Evolutionary conservation across 37 sponge, comb jelly and placozoan species (phyloP), one percentile per base, ranked within the genome.

Genomic region (Crambe crambe): DNA sequence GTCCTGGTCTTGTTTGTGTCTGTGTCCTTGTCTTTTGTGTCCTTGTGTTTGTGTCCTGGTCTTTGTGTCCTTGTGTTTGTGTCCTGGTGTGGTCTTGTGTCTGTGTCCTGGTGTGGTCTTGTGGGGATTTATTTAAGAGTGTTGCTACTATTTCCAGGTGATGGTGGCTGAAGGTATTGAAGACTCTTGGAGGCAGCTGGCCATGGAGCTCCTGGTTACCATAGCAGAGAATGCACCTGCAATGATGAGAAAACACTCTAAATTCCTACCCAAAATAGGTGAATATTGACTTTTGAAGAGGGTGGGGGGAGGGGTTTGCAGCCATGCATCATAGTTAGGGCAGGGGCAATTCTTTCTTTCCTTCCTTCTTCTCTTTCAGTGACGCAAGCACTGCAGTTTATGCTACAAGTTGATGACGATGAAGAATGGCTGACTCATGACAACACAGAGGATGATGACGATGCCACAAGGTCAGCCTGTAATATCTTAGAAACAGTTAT

Each of bases 221-320:
- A 41, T 96, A 26, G 88, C 95, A 42, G 99, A 99, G 79, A 90
- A 92, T 67, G 95, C 93, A 39, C 91, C 98, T 20, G 80, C 91
- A 10, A 94, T 97, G 93, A 81, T 97, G 75, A 89, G 98, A 62
- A 97, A 97, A 76, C 85, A 94, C 31, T 40, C 71, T 58, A 77
- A 72, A 56, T 87, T 82, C 40, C 65, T 90, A 18, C 89, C 87
- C 31, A 44, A 41, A 12, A 80, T 93, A 54, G 80, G 94, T 93
- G 29, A 47, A 47, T 12, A 15, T 47, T 47, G 12, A 47, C 51
- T 47, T 15, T 47, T 15, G 51, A 15, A 47, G 10, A 47, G 51
- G 51, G 12, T 12, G 12, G 54, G 9, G 54, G 54, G 54, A 15
- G 54, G 9, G 54, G 9, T 18, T 51, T 51, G 54, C 15, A 51